phyloP scores from a whole-genome alignment of 2,113 vertebrate genomes.

The Antigone vipio region DNA sequence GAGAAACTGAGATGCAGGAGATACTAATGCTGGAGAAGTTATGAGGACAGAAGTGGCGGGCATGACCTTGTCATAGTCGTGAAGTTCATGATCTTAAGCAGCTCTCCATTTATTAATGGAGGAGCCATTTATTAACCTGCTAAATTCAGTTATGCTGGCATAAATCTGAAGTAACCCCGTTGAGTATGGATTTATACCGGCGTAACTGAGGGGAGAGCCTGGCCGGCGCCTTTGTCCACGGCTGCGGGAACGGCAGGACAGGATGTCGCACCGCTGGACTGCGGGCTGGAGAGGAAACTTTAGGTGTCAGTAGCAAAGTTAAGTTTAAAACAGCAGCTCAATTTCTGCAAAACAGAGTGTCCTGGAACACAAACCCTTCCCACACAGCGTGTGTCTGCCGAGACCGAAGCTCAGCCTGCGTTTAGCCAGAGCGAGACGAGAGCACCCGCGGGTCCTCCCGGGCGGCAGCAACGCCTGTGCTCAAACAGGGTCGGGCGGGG shows the following conservation, averaged over 20 bases:
- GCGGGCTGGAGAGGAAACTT: not conserved
- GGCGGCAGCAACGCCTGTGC: rapidly evolving
- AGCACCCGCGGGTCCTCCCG: not conserved
- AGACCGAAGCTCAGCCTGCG: rapidly evolving
- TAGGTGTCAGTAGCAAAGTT: not conserved
- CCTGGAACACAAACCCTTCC: not conserved
- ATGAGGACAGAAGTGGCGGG: not conserved
- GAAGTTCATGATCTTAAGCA: conserved; percentile 35
- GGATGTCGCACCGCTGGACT: rapidly evolving
- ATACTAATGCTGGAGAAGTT: not conserved
- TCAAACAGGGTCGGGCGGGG: rapidly evolving
- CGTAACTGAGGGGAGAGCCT: rapidly evolving
- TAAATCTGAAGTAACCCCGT: not conserved
- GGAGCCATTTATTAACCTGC: conserved; percentile 14
- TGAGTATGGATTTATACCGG: not conserved
- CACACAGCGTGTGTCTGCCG: rapidly evolving
- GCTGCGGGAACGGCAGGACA: rapidly evolving
- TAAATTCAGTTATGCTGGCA: not conserved
- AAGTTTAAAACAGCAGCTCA: not conserved
- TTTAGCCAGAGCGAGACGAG: not conserved
- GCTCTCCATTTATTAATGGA: conserved; percentile 36
- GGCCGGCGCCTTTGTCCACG: rapidly evolving
- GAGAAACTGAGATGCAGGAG: not conserved
- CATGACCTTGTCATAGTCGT: not conserved
- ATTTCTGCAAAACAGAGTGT: not conserved